phyloP scores from a whole-genome alignment of 2,888 invertebrate genomes.

The Acholoe squamosa region DNA sequence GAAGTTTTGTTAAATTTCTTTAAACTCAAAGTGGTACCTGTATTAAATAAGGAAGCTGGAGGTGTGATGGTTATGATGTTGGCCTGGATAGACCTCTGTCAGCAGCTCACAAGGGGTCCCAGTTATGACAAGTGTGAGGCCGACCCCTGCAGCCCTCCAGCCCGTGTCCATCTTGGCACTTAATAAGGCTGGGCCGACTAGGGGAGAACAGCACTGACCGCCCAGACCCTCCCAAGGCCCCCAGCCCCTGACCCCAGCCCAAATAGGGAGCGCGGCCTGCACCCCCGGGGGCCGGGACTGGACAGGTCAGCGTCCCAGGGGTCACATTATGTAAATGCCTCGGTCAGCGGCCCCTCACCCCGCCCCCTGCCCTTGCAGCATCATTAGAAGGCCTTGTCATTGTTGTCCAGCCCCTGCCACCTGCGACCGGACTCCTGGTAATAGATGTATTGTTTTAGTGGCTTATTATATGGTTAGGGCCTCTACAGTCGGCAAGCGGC shows the following conservation, averaged over 20 bases:
- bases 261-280: constrained; percentile 47
- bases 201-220: constrained; percentile 38
- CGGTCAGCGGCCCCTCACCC: constrained; percentile 4
- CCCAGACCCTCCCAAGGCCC: background rate
- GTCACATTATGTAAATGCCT: constrained; percentile 47
- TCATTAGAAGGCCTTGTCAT: constrained; percentile 51
- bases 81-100: background rate
- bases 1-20: no score
- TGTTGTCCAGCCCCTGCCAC: constrained; percentile 51
- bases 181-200: constrained; percentile 38
- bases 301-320: constrained; percentile 50
- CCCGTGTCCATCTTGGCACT: constrained; percentile 56
- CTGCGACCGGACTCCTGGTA: background rate
- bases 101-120: background rate
- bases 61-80: background rate
- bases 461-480: constrained; percentile 57
- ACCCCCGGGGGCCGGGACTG: constrained; percentile 26
- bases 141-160: constrained; percentile 13
- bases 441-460: constrained; percentile 60
- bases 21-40: no score
- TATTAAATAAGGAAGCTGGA: no score
- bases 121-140: constrained; percentile 54
- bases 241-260: constrained; percentile 35
- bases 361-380: background rate
- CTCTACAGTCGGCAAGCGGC: background rate